Percentiles rank a stretch among this genome's conserved stretches.
Conservation (phyloP, 2,888 invertebrate genomes). For the Tricholauxania praeusta region DNA sequence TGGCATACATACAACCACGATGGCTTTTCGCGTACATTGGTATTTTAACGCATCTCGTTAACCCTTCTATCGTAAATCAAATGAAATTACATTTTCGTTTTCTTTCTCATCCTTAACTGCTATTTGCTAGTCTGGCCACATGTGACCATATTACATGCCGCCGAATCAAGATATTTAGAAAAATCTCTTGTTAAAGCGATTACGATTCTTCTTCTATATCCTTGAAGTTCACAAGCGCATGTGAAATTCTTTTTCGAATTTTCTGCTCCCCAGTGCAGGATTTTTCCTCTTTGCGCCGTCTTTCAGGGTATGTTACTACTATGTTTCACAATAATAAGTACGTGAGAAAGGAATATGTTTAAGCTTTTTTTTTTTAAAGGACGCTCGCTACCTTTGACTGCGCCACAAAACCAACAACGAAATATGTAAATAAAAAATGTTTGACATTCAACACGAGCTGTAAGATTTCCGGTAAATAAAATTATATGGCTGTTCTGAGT, state of each 20-base stretch:
- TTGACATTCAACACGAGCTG: too few species aligned
- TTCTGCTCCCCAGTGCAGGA: not conserved
- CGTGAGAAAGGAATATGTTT: too few species aligned
- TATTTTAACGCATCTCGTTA: slow-evolving; percentile 37
- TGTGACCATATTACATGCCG: not conserved
- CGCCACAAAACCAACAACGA: too few species aligned
- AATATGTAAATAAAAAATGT: too few species aligned
- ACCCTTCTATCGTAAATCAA: slow-evolving; percentile 44
- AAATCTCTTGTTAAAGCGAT: slow-evolving; percentile 9
- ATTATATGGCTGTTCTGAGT: too few species aligned
- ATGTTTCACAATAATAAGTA: too few species aligned
- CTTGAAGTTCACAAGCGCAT: not conserved
- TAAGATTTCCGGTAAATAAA: too few species aligned
- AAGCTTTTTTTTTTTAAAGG: too few species aligned
- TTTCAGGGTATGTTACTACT: too few species aligned
- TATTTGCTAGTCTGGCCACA: not conserved
- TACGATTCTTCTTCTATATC: slow-evolving; percentile 19
- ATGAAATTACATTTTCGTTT: slow-evolving; percentile 37
- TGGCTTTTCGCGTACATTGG: slow-evolving; percentile 15
- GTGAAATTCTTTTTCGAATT: not conserved
- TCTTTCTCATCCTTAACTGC: not conserved
- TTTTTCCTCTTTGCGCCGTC: not conserved
- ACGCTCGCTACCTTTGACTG: too few species aligned
- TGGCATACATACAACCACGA: not conserved
- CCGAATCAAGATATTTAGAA: not conserved